Conservation (phyloP, 2,113 vertebrate species). For the Gambusia affinis region DNA sequence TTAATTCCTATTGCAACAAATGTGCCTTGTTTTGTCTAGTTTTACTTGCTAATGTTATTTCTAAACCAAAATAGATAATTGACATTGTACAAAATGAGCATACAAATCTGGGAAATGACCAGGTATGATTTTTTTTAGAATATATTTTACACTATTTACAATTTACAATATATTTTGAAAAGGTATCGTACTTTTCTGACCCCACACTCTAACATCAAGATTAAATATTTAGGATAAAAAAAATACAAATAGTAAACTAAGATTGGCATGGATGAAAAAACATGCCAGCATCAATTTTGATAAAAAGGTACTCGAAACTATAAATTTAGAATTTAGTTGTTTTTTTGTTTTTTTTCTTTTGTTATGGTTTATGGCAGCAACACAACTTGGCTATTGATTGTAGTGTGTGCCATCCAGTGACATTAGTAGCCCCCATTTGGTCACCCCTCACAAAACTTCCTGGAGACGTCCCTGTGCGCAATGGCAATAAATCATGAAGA, state of each 20-base stretch:
- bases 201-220: background rate
- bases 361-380: background rate
- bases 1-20: background rate
- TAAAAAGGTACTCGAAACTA: too few relatives aligned
- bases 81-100: background rate
- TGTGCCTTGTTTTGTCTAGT: too few relatives aligned
- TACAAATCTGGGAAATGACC: background rate
- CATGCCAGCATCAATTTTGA: too few relatives aligned
- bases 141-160: too few relatives aligned
- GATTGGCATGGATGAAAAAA: background rate
- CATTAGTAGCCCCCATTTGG: background rate
- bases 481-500: slow-evolving; percentile 51
- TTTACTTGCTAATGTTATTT: too few relatives aligned
- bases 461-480: slow-evolving; percentile 28
- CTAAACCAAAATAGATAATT: background rate
- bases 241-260: background rate
- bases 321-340: background rate
- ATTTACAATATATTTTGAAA: background rate
- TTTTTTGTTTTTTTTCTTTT: background rate
- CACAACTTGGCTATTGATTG: background rate
- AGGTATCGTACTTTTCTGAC: background rate
- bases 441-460: background rate
- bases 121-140: background rate
- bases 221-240: background rate
- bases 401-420: background rate